Evolutionary conservation across 2,113 vertebrate genomes (phyloP), one percentile per base, ranked within the genome.

Genomic region (Osmerus eperlanus): DNA sequence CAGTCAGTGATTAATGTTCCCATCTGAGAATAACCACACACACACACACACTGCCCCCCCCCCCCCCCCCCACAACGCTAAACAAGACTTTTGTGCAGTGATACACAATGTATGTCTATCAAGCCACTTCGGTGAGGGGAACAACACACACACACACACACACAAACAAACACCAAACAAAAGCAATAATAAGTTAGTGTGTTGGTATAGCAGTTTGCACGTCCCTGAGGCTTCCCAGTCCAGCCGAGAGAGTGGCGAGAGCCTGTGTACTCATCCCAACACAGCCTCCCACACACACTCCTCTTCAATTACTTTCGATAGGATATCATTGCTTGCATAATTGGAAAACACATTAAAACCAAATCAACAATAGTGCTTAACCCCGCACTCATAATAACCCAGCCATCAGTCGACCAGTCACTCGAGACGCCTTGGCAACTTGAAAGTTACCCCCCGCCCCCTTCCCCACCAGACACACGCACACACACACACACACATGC

Each of bases 321-420:
- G 81, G 79, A 66, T 85, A 78, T 78, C 81, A 86, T 86, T 87
- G 86, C 76, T 79, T 64, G 68, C 83, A 81, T 89, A 89, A 91
- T 90, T 88, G 80, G 80, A 85, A 89, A 89, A 88, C 72, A 83
- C 84, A 88, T 91, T 91, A 91, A 91, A 91, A 91, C 88, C 86
- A 82, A 87, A 89, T 90, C 81, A 91, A 89, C 82, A 87, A 83
- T 76, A 83, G 82, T 81, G 81, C 84, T 90, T 87, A 86, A 84
- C 81, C 78, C 56, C 70, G 81, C 80, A 84, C 66, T 82, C 71
- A 65, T 87, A 89, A 88, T 81, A 81, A 78, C 81, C 78, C 73
- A 79, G 65, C 73, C 80, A 86, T 87, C 83, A 88, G 80, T 73
- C 73, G 73, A 64, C 78, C 78, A 74, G 84, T 87, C 75, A 89